These are phyloP conservation scores for Alcis repandata DNA, from an alignment of 2,888 invertebrate genomes.

Conservation along the genomic window DNA sequence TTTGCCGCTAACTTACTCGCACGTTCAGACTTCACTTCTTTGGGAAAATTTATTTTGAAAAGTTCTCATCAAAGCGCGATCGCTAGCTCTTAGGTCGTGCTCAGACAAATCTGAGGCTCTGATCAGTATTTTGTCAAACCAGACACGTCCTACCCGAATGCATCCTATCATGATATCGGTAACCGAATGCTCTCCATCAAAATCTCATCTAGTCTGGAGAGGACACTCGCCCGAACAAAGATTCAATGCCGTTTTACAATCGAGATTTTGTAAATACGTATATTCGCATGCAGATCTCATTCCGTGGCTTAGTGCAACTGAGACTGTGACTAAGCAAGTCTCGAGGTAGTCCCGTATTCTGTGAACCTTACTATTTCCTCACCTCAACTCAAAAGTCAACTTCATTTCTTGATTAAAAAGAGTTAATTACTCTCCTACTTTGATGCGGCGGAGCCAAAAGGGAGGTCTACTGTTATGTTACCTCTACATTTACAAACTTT, in stretches of 20 bases:
- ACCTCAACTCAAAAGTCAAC: background rate
- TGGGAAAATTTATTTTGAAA: slow-evolving; percentile 10
- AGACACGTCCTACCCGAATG: slow-evolving; percentile 67
- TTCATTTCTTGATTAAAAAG: too few species aligned
- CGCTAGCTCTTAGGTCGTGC: slow-evolving; percentile 32
- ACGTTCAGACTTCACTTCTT: background rate
- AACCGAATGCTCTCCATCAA: slow-evolving; percentile 67
- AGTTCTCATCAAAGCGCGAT: slow-evolving; percentile 17
- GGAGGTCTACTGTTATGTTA: too few species aligned
- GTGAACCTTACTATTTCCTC: background rate
- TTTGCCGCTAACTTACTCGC: background rate
- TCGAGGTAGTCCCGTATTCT: slow-evolving; percentile 11
- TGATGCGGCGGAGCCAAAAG: too few species aligned
- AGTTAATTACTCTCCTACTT: too few species aligned
- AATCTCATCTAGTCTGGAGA: slow-evolving; percentile 65
- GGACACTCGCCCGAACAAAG: slow-evolving; percentile 56
- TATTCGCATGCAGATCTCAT: slow-evolving; percentile 78
- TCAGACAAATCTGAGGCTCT: slow-evolving; percentile 39
- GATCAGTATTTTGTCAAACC: slow-evolving; percentile 51
- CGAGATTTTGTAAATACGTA: slow-evolving; percentile 74
- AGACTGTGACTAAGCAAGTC: slow-evolving; percentile 58
- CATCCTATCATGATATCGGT: slow-evolving; percentile 60
- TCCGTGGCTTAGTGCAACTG: slow-evolving; percentile 62
- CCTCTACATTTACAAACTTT: too few species aligned
- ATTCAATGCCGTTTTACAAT: slow-evolving; percentile 68